These are phyloP conservation scores for Caenorhabditis uteleia DNA, from an alignment of 2,888 invertebrate genomes.

Conservation along the genomic window DNA sequence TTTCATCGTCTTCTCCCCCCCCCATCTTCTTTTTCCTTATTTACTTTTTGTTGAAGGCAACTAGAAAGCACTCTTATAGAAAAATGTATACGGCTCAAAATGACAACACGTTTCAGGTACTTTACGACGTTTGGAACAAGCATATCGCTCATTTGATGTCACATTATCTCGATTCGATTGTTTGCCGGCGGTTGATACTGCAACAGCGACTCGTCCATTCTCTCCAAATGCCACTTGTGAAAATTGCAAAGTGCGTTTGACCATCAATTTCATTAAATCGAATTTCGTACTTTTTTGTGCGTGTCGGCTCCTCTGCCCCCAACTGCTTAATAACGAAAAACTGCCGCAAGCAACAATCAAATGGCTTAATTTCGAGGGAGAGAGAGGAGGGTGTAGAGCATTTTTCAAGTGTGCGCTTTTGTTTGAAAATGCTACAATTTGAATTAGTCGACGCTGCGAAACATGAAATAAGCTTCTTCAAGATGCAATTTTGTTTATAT, in stretches of 20 bases:
- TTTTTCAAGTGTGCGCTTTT: not conserved
- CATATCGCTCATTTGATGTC: conserved; percentile 45
- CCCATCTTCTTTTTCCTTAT: too few species aligned
- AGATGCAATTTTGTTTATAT: not conserved
- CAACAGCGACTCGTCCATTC: conserved; percentile 67
- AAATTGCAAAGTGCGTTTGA: conserved; percentile 65
- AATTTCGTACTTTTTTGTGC: too few species aligned
- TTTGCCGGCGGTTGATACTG: conserved; percentile 60
- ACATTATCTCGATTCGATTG: conserved; percentile 62
- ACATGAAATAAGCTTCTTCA: conserved; percentile 3
- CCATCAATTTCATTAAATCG: too few species aligned
- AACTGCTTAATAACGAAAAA: not conserved
- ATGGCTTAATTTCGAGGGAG: conserved; percentile 9
- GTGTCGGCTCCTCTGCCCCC: not conserved
- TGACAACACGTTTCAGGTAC: conserved; percentile 26
- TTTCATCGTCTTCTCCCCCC: too few species aligned
- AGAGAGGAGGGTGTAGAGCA: too few species aligned
- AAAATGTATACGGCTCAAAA: too few species aligned
- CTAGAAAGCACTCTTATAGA: too few species aligned
- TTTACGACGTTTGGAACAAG: conserved; percentile 35
- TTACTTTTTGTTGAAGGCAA: too few species aligned
- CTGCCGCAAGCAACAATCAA: conserved; percentile 4
- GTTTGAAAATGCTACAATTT: too few species aligned
- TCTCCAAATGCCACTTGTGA: conserved; percentile 68
- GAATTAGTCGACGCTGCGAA: not conserved